phyloP scores from a whole-genome alignment of 2,888 invertebrate genomes.

The Melipona beecheii region DNA sequence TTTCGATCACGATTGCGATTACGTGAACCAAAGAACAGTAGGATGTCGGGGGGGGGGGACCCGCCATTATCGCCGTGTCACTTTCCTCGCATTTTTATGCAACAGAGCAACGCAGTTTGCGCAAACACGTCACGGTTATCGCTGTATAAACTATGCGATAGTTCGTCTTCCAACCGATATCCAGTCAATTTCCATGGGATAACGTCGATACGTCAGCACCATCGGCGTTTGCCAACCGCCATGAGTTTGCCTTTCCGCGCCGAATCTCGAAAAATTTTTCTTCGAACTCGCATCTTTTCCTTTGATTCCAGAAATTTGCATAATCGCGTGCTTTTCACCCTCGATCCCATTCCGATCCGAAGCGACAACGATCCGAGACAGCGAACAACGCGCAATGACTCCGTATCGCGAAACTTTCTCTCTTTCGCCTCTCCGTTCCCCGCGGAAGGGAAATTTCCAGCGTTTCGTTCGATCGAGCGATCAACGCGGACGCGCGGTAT shows the following conservation, averaged over 20 bases:
- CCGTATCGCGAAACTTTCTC: not conserved
- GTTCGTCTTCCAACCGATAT: constrained; percentile 46
- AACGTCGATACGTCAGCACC: not conserved
- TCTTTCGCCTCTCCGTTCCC: not conserved
- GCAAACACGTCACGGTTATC: not conserved
- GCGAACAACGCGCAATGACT: not conserved
- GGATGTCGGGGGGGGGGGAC: not conserved
- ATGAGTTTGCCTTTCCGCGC: not conserved
- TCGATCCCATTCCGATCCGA: too few species aligned
- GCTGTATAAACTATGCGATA: constrained; percentile 38
- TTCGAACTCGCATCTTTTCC: too few species aligned
- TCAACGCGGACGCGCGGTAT: constrained; percentile 36
- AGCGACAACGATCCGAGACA: not conserved
- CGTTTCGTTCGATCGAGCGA: constrained; percentile 23
- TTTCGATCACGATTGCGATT: constrained; percentile 8
- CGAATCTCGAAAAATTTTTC: too few species aligned
- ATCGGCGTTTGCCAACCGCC: not conserved
- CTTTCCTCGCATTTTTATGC: constrained; percentile 24
- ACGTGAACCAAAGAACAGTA: constrained; percentile 4
- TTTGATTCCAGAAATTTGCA: not conserved
- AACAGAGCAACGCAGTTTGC: not conserved
- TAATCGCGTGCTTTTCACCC: not conserved
- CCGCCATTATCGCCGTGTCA: constrained; percentile 15
- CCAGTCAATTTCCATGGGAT: constrained; percentile 47
- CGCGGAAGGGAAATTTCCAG: not conserved